Conservation (phyloP, 1,140 invertebrate species). For the Parasteatoda tepidariorum region DNA sequence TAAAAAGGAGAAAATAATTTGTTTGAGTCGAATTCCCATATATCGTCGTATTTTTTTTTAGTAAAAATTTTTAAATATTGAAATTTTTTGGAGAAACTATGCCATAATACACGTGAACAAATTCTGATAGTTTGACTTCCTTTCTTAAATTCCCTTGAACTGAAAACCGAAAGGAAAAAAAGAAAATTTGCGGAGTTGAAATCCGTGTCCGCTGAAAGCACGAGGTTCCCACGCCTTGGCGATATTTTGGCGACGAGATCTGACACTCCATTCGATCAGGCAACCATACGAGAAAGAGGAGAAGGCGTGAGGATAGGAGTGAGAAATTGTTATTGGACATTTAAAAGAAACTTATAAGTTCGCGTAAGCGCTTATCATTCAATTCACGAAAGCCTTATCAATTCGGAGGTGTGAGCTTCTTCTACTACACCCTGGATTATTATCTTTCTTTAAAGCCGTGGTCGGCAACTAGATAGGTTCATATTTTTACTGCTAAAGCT, state of each 20-base stretch:
- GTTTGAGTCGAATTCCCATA: too few relatives aligned
- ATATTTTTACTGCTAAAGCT: background rate
- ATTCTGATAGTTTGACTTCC: too few relatives aligned
- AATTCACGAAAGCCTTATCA: constrained; percentile 22
- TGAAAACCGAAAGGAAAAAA: too few relatives aligned
- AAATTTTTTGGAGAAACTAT: too few relatives aligned
- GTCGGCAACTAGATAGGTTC: constrained; percentile 20
- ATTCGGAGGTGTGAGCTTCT: background rate
- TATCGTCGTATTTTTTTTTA: too few relatives aligned
- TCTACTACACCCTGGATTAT: background rate
- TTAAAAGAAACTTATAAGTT: constrained; percentile 25
- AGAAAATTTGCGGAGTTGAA: too few relatives aligned
- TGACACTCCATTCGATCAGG: background rate
- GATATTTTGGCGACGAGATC: background rate
- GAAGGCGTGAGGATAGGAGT: constrained; percentile 12
- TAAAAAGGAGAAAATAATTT: too few relatives aligned
- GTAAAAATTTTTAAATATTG: too few relatives aligned
- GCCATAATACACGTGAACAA: too few relatives aligned
- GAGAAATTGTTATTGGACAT: constrained; percentile 37
- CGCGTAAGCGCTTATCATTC: constrained; percentile 44
- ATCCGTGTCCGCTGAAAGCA: background rate
- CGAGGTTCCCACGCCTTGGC: constrained; percentile 50
- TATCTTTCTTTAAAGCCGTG: constrained; percentile 50
- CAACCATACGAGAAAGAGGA: constrained; percentile 1
- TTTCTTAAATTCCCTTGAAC: too few relatives aligned